A percentile compares a stretch with the other conserved stretches of the same genome.
phyloP scores from a whole-genome alignment of 1,140 invertebrate genomes.

The Drosophila pallidifrons region DNA sequence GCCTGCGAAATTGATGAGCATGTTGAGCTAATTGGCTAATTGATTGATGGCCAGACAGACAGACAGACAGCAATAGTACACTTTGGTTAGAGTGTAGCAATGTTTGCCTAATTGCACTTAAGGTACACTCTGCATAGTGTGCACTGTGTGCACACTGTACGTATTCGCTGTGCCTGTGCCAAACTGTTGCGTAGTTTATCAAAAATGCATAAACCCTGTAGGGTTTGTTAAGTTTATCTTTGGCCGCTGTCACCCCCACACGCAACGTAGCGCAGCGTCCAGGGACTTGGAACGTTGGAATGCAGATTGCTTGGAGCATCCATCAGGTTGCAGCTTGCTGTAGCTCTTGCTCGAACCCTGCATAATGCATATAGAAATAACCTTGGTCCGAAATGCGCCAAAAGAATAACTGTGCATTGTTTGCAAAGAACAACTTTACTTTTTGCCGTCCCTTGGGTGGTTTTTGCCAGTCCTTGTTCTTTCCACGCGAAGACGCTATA shows the following conservation, averaged over 20 bases:
- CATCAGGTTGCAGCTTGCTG: constrained; percentile 29
- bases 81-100: constrained; percentile 4
- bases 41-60: constrained; percentile 64
- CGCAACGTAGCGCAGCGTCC: not conserved
- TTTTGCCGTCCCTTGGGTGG: constrained; percentile 57
- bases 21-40: constrained; percentile 78
- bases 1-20: constrained; percentile 65
- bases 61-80: not conserved
- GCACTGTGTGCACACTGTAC: not conserved
- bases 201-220: constrained; percentile 55
- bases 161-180: too few species aligned
- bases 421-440: constrained; percentile 77
- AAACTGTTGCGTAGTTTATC: constrained; percentile 50
- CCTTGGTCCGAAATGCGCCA: constrained; percentile 77
- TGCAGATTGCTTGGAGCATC: constrained; percentile 53
- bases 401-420: constrained; percentile 81
- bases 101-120: constrained; percentile 66
- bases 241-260: constrained; percentile 21
- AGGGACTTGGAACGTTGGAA: constrained; percentile 32
- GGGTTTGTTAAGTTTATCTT: constrained; percentile 21
- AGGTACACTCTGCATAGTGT: not conserved
- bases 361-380: constrained; percentile 78
- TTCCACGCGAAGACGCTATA: constrained; percentile 5
- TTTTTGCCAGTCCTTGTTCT: constrained; percentile 19
- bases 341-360: constrained; percentile 13